Evolutionary conservation across 1,140 invertebrate species (phyloP).

Genomic region (Drosophila ficusphila): DNA sequence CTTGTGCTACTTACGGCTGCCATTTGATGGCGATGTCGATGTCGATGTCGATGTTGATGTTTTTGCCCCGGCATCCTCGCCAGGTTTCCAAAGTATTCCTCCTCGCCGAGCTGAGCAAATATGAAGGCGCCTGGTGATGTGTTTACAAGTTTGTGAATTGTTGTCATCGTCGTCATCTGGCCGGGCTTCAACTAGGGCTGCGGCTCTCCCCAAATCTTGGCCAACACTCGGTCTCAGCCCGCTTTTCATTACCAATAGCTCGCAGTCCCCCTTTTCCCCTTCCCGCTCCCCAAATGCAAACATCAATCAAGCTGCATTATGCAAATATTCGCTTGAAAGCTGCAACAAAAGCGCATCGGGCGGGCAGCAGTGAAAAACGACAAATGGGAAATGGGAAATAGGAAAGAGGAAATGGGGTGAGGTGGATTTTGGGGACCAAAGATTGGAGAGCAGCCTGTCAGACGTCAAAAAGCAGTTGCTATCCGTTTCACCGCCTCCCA

Average conservation of each 20-base stretch:
- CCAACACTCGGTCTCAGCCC: constrained; percentile 51
- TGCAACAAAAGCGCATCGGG: constrained; percentile 71
- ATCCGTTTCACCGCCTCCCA: constrained; percentile 34
- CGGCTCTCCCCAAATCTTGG: constrained; percentile 44
- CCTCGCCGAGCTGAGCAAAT: constrained; percentile 48
- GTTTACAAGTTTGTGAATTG: constrained; percentile 77
- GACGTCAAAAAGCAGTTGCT: constrained; percentile 62
- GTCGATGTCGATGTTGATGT: constrained; percentile 33
- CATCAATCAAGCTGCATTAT: constrained; percentile 78
- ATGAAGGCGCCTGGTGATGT: constrained; percentile 62
- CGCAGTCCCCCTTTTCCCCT: not conserved
- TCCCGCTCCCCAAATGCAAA: constrained; percentile 30
- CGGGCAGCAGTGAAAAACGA: constrained; percentile 11
- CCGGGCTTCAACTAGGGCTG: constrained; percentile 14
- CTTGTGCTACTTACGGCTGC: constrained; percentile 54
- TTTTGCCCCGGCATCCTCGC: constrained; percentile 27
- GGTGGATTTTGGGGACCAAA: not conserved
- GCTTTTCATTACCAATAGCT: constrained; percentile 75
- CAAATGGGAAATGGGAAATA: constrained; percentile 3
- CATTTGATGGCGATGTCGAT: constrained; percentile 40
- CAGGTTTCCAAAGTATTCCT: constrained; percentile 21
- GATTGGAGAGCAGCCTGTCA: constrained; percentile 49
- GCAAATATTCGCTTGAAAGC: constrained; percentile 75
- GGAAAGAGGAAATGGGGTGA: not conserved
- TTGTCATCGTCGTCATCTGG: constrained; percentile 73